Evolutionary conservation across 2,888 invertebrate genomes (phyloP).

Genomic region (Torymus aiolomorphi): DNA sequence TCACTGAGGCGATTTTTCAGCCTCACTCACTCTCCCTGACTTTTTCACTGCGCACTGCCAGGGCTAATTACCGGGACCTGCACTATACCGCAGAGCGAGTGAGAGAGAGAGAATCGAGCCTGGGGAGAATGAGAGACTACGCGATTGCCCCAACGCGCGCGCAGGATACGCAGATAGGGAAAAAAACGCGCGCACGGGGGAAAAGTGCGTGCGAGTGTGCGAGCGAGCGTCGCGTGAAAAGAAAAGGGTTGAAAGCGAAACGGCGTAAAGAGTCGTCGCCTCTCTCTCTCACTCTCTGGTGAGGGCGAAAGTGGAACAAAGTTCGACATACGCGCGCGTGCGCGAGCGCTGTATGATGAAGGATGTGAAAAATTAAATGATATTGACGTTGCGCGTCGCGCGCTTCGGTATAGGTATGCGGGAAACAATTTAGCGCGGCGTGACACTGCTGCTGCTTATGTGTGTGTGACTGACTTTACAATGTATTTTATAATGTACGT

Average conservation of each 20-base stretch:
- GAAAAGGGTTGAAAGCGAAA: slow-evolving; percentile 43
- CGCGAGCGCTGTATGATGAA: background rate
- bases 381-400: slow-evolving; percentile 22
- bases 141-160: slow-evolving; percentile 36
- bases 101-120: slow-evolving; percentile 46
- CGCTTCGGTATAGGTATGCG: background rate
- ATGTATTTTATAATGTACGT: no score
- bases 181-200: no score
- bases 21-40: background rate
- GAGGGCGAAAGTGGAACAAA: slow-evolving; percentile 42
- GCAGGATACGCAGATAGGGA: no score
- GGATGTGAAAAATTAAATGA: slow-evolving; percentile 26
- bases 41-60: slow-evolving; percentile 57
- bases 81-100: slow-evolving; percentile 42
- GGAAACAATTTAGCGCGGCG: background rate
- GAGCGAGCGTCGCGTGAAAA: slow-evolving; percentile 2
- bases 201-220: no score
- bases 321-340: slow-evolving; percentile 17
- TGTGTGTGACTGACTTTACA: no score
- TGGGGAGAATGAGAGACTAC: slow-evolving; percentile 51
- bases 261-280: slow-evolving; percentile 40
- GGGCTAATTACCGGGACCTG: slow-evolving; percentile 64
- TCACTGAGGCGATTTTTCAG: slow-evolving; percentile 47
- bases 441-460: no score
- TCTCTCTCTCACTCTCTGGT: background rate